Percentiles rank a stretch among this genome's conserved stretches.
Conservation (phyloP, 2,888 invertebrate genomes). For the Oxyteleia sp. region DNA sequence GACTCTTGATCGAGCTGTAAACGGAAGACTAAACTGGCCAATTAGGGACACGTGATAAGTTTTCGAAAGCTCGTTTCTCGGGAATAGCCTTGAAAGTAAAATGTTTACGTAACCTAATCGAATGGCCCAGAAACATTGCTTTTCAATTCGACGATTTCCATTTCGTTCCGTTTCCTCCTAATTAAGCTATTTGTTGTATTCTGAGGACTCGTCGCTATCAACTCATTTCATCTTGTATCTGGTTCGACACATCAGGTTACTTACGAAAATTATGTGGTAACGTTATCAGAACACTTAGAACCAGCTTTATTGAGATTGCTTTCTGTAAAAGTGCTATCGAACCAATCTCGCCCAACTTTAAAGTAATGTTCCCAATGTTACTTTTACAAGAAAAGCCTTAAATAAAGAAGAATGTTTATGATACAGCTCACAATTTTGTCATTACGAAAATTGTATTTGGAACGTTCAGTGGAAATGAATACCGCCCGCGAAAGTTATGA, state of each 20-base stretch:
- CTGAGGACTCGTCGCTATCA: slow-evolving; percentile 46
- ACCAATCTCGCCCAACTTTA: slow-evolving; percentile 65
- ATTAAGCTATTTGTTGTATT: slow-evolving; percentile 52
- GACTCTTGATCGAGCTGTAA: slow-evolving; percentile 72
- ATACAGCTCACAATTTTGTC: slow-evolving; percentile 34
- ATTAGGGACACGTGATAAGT: slow-evolving; percentile 72
- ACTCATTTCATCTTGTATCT: slow-evolving; percentile 58
- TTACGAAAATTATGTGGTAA: slow-evolving; percentile 72
- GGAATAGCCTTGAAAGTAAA: slow-evolving; percentile 43
- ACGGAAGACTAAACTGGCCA: slow-evolving; percentile 66
- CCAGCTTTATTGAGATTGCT: slow-evolving; percentile 68
- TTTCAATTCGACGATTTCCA: slow-evolving; percentile 47
- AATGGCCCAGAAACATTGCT: slow-evolving; percentile 48
- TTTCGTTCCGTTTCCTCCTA: slow-evolving; percentile 31
- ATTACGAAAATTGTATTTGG: slow-evolving; percentile 27
- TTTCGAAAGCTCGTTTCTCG: slow-evolving; percentile 51
- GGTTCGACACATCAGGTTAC: slow-evolving; percentile 68
- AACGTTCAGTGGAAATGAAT: not conserved
- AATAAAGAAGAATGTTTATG: slow-evolving; percentile 61
- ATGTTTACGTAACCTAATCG: slow-evolving; percentile 56
- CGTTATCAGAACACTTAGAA: slow-evolving; percentile 68
- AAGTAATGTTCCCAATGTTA: slow-evolving; percentile 61
- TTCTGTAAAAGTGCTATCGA: slow-evolving; percentile 67
- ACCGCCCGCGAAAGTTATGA: not conserved
- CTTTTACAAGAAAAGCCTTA: slow-evolving; percentile 51